phyloP scores from a whole-genome alignment of 2,888 invertebrate species.

The Lochmaea capreae region DNA sequence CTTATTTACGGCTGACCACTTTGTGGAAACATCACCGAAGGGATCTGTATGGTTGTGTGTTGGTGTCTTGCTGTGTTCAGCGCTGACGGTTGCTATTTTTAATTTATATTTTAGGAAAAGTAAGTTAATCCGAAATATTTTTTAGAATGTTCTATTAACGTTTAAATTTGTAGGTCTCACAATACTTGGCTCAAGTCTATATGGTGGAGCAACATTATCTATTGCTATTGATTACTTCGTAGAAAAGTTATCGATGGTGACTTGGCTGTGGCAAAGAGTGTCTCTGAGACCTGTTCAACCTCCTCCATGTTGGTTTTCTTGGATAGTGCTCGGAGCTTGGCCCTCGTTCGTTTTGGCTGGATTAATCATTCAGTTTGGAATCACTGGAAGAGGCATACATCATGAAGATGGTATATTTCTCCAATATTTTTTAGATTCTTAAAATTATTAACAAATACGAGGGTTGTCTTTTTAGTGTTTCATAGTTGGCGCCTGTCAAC shows the following conservation, averaged over 20 bases:
- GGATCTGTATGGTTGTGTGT: conserved; percentile 76
- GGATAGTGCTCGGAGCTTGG: conserved; percentile 81
- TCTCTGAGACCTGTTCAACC: conserved; percentile 69
- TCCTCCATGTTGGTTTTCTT: conserved; percentile 78
- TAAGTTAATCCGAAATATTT: conserved; percentile 54
- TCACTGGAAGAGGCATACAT: conserved; percentile 76
- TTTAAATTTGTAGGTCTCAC: conserved; percentile 69
- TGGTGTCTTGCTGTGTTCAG: conserved; percentile 74
- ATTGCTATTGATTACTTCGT: conserved; percentile 81
- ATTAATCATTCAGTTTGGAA: conserved; percentile 74
- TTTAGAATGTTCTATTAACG: background rate
- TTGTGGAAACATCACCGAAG: conserved; percentile 69
- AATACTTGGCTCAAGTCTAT: conserved; percentile 79
- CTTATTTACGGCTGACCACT: conserved; percentile 72
- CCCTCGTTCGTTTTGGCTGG: conserved; percentile 77
- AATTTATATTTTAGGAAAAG: conserved; percentile 83
- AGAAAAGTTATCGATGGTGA: conserved; percentile 76
- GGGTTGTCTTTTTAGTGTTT: too few species aligned
- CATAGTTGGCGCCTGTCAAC: too few species aligned
- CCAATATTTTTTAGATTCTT: too few species aligned
- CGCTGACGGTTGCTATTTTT: conserved; percentile 77
- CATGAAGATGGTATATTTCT: conserved; percentile 70
- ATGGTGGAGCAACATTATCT: conserved; percentile 80
- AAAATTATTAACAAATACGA: too few species aligned
- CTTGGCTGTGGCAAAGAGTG: conserved; percentile 79